Base-by-base conservation (phyloP, 2,888 invertebrate species). In the Pachycephus smyrnensis region DNA sequence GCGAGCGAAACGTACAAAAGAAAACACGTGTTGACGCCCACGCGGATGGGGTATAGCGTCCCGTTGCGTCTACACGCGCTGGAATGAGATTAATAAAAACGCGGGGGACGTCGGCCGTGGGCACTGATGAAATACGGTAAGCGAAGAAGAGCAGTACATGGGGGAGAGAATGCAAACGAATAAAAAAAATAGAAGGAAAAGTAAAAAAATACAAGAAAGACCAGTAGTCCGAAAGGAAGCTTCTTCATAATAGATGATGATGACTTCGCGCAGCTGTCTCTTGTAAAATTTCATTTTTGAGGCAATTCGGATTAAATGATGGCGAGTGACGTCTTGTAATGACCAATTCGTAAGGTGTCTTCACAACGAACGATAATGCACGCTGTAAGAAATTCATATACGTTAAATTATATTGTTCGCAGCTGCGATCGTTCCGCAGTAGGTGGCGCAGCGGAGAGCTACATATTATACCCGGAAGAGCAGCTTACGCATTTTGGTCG, bases 11-110 rank as follows among this genome's bases (percentile, higher is more conserved):
- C 23, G 9, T 55, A 71, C 31, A 71, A 32, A 71, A 71, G 71
- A 71, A 71, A 30, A 71, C 71, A 71, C 71, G 71, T 71, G 71
- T 31, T 32, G 31, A 71, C 71, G n/a, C 71, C 71, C 71, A 30
- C 71, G 71, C 71, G 71, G 55, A 55, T 55, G 55, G 23, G 55
- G 23, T 6, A 55, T 23, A 55, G 31, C 71, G 71, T 71, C 15
- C 31, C 71, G 15, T 31, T 15, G 71, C 12, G 71, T 4, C 12
- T 31, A 31, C 71, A 32, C 71, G 71, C 71, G 31, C 32, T 30
- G 71, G 71, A 71, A 30, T 32, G 71, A 71, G 31, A 11, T 30
- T 71, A 71, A 71, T 71, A 71, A 32, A 71, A 71, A 55, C 9
- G 55, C 15, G 71, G 32, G 71, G 31, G 71, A 71, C 6, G 32